Base-by-base conservation (phyloP, 2,797 vertebrate species). In the Neostethus bicornis region DNA sequence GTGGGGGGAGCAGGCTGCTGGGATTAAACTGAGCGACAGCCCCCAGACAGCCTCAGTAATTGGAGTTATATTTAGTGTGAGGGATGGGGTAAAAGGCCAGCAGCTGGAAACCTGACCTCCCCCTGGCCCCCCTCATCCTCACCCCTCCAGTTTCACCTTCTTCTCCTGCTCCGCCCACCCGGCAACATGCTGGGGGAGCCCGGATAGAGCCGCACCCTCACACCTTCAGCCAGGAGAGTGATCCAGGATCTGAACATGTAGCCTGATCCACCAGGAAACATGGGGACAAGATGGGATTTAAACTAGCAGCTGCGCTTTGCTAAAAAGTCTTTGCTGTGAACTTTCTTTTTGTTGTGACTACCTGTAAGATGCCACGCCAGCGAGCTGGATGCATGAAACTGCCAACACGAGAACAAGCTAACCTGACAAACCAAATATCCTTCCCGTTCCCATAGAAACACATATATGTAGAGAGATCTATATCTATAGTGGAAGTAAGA, bases 21-120 rank as follows among this genome's bases (percentile, higher is more conserved):
- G 73, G 75, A 77, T 83, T 85, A 77, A 73, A 75, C 61, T n/a
- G n/a, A 71, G 64, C 56, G 63, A 73, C 67, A 77, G 51, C 50
- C 28, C 74, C 55, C 73, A 63, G 57, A 85, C 83, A 77, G 79
- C 58, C 19, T 59, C 77, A 67, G 87, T 80, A 73, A 81, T 86
- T 79, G 75, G 79, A 88, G 65, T 89, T 93, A 93, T 93, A 89
- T 92, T 91, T 92, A 89, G 87, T 41, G 17, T 61, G 66, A 91
- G 91, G 87, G 84, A 93, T 93, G 92, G 92, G 92, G 92, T 93
- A 93, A 92, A n/a, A 91, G 86, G 83, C 84, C 71, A 86, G 77
- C 83, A 70, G 80, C 80, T 86, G 85, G 88, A 92, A 91, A 90
- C 82, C 85, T 84, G 85, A 88, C 82, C 84, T 87, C 85, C 90